These are phyloP conservation scores for Haliaeetus leucogaster DNA, from an alignment of 2,113 vertebrate species.

Conservation along the genomic window DNA sequence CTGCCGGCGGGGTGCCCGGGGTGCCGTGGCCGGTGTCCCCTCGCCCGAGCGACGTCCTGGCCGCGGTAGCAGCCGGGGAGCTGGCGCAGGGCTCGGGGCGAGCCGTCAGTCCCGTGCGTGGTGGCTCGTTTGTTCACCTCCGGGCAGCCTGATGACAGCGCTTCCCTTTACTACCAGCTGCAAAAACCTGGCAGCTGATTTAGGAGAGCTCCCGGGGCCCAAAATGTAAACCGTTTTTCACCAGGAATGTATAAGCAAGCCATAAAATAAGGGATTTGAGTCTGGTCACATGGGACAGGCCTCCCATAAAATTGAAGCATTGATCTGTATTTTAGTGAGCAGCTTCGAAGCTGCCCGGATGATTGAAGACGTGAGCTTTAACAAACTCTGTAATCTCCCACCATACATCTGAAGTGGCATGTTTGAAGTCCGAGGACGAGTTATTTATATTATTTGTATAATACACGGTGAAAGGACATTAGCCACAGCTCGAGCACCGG, in stretches of 20 bases:
- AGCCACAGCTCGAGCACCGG: constrained; percentile 43
- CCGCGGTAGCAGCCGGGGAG: constrained; percentile 2
- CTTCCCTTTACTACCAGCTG: constrained; percentile 84
- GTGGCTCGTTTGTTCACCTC: constrained; percentile 74
- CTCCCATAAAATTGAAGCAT: constrained; percentile 85
- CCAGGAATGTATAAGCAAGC: constrained; percentile 94
- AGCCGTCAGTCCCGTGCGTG: constrained; percentile 70
- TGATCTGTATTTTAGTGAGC: constrained; percentile 77
- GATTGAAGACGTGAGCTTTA: constrained; percentile 73
- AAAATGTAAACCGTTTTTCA: constrained; percentile 93
- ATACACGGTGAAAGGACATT: constrained; percentile 70
- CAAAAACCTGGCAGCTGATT: constrained; percentile 88
- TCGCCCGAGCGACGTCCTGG: fast-evolving
- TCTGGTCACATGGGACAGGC: constrained; percentile 81
- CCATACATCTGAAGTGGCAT: constrained; percentile 82
- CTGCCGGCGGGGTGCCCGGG: background rate
- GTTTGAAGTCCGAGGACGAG: constrained; percentile 79
- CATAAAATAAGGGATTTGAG: constrained; percentile 91
- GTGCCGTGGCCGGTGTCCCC: fast-evolving
- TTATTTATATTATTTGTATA: constrained; percentile 80
- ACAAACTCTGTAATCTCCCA: constrained; percentile 79
- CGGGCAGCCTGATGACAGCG: constrained; percentile 78
- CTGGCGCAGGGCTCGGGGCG: background rate
- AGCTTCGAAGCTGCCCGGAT: constrained; percentile 62
- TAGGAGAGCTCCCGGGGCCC: constrained; percentile 83